Evolutionary conservation across 2,113 vertebrate species (phyloP), one percentile per base, ranked within the genome.

Genomic region (Saguinus imperator): DNA sequence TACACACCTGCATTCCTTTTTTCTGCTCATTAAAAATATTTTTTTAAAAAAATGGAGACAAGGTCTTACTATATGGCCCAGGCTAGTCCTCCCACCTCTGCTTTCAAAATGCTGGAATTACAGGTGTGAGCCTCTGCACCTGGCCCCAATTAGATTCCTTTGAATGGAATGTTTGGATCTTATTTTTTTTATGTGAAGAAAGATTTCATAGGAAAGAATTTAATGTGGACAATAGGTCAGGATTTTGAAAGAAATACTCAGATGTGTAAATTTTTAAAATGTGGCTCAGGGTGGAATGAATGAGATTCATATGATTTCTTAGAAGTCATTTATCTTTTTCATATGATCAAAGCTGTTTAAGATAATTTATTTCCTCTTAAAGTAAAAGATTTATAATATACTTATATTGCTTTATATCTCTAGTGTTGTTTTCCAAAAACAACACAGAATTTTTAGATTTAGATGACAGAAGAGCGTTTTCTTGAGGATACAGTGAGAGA

Each of bases 111-210:
- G 61, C 61, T 32, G 5, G 61, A 64, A 32, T 64, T 64, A 64
- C 2, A 6, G 27, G 61, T 12, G 12, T 32, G 27, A 64, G 61
- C 5, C 27, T 14, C 61, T 64, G 61, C 27, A 2, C 6, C 61
- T 64, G 61, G 27, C 27, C 61, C 61, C 61, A 37, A 89, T 98
- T 95, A 97, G 29, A 92, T 96, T 87, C 90, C 91, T 93, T 61
- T 90, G 55, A 84, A 32, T 66, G 10, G 8, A 70, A 57, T 92
- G 45, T 81, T 94, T 12, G 23, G 8, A n/a, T 37, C 94, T 91
- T 61, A 66, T 55, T 61, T 94, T 64, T 14, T 87, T 58, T 25
- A 29, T 40, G 40, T 92, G 66, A 3, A 57, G 43, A 81, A 73
- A 16, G 27, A 4, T 70, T 88, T 94, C 43, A 43, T 43, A 81